Conservation (phyloP, 2,888 invertebrate genomes). For the Drosophila longiperda region DNA sequence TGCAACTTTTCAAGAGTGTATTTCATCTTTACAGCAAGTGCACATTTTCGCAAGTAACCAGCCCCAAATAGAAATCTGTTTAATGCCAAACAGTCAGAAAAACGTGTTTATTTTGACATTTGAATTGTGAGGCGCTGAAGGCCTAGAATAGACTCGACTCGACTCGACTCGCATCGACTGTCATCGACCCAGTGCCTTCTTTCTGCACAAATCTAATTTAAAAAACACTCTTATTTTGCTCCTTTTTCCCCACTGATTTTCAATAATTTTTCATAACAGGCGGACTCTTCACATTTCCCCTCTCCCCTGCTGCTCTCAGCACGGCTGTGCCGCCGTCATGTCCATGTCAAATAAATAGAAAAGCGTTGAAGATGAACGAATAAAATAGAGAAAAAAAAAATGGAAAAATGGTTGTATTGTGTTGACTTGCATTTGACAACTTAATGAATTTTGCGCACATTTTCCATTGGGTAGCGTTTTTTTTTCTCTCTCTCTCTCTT, state of each 20-base stretch:
- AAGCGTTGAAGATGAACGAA: background rate
- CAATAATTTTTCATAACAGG: slow-evolving; percentile 49
- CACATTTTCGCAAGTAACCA: background rate
- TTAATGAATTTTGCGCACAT: slow-evolving; percentile 71
- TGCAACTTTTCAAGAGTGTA: background rate
- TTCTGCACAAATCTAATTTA: slow-evolving; percentile 38
- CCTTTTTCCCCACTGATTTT: slow-evolving; percentile 10
- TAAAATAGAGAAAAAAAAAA: slow-evolving; percentile 5
- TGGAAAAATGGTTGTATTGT: slow-evolving; percentile 54
- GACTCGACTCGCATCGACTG: background rate
- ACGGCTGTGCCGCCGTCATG: slow-evolving; percentile 59
- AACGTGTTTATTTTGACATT: slow-evolving; percentile 38
- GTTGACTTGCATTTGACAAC: slow-evolving; percentile 81
- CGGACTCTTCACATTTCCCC: background rate
- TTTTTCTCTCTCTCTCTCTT: background rate
- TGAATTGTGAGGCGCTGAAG: slow-evolving; percentile 41
- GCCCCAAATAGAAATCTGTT: slow-evolving; percentile 19
- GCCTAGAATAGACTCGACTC: background rate
- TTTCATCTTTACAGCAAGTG: slow-evolving; percentile 12
- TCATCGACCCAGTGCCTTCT: slow-evolving; percentile 4
- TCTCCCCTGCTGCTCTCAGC: background rate
- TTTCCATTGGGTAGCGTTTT: slow-evolving; percentile 12
- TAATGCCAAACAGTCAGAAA: slow-evolving; percentile 47
- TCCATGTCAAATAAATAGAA: slow-evolving; percentile 53
- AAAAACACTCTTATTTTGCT: slow-evolving; percentile 18